Percentiles rank a stretch among this genome's conserved stretches.
These are phyloP conservation scores for Pelodiscus sinensis DNA, from an alignment of 2,113 vertebrate genomes.

Conservation along the genomic window DNA sequence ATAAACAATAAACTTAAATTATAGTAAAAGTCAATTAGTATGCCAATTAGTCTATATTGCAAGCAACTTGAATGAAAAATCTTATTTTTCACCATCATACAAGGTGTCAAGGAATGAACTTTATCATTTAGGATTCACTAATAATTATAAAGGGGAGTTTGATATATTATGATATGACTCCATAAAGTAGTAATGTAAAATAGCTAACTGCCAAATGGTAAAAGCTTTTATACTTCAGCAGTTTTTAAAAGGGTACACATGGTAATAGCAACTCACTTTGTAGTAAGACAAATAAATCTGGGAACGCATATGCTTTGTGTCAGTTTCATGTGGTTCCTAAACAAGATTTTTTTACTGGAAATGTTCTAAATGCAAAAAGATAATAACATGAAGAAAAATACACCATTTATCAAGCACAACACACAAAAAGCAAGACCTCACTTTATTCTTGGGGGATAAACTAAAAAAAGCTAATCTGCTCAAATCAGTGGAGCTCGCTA, in stretches of 20 bases:
- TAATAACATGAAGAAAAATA: conserved; percentile 53
- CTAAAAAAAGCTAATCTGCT: conserved; percentile 50
- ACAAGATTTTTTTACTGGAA: conserved; percentile 75
- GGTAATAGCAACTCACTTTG: conserved; percentile 69
- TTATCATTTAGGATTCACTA: conserved; percentile 67
- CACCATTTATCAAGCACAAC: conserved; percentile 56
- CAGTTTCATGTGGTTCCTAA: conserved; percentile 70
- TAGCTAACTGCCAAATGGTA: conserved; percentile 63
- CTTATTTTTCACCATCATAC: conserved; percentile 64
- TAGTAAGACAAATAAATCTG: conserved; percentile 76
- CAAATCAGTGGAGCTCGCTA: neutral
- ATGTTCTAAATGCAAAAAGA: conserved; percentile 61
- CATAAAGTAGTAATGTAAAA: conserved; percentile 65
- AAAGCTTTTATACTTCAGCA: conserved; percentile 71
- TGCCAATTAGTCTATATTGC: conserved; percentile 68
- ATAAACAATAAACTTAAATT: conserved; percentile 69
- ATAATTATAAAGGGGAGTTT: conserved; percentile 72
- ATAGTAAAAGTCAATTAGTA: conserved; percentile 71
- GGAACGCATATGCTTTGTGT: conserved; percentile 62
- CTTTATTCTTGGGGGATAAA: conserved; percentile 53
- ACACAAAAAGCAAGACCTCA: neutral
- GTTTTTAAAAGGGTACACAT: conserved; percentile 67
- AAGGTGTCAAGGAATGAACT: conserved; percentile 63
- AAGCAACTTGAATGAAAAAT: conserved; percentile 50
- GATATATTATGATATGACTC: conserved; percentile 67